phyloP scores from a whole-genome alignment of 1,140 invertebrate genomes.

The Bilobella aurantiaca region DNA sequence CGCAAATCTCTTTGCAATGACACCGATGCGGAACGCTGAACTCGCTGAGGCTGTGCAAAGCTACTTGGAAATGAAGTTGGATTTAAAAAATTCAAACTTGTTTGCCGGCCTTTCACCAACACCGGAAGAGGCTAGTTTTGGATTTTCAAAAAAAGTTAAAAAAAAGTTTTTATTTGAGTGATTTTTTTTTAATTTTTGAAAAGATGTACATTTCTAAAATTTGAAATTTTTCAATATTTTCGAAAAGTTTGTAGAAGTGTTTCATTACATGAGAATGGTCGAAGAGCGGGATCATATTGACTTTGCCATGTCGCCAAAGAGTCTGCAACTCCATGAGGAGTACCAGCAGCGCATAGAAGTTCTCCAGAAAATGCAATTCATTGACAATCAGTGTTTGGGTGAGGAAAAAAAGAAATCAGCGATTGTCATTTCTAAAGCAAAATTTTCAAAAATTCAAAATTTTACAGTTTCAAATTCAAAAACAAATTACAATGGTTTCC shows the following conservation, averaged over 20 bases:
- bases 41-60: not conserved
- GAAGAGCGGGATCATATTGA: conserved; percentile 59
- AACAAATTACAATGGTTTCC: too few species aligned
- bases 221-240: conserved; percentile 26
- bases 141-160: too few species aligned
- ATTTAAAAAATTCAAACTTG: not conserved
- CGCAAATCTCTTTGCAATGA: not conserved
- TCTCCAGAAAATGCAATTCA: conserved; percentile 63
- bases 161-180: too few species aligned
- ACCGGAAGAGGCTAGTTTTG: conserved; percentile 1
- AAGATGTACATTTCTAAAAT: too few species aligned
- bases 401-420: conserved; percentile 24
- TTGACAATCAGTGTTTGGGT: conserved; percentile 60
- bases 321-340: conserved; percentile 73
- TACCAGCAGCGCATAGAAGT: conserved; percentile 74
- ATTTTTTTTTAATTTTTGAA: too few species aligned
- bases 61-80: conserved; percentile 1
- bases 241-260: conserved; percentile 64
- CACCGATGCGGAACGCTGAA: not conserved
- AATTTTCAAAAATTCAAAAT: too few species aligned
- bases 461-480: too few species aligned
- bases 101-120: too few species aligned
- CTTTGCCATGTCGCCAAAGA: conserved; percentile 69
- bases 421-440: not conserved
- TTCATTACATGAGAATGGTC: conserved; percentile 58